These are phyloP conservation scores for Argya squamiceps DNA, from an alignment of 2,797 vertebrate species.

Conservation along the genomic window DNA sequence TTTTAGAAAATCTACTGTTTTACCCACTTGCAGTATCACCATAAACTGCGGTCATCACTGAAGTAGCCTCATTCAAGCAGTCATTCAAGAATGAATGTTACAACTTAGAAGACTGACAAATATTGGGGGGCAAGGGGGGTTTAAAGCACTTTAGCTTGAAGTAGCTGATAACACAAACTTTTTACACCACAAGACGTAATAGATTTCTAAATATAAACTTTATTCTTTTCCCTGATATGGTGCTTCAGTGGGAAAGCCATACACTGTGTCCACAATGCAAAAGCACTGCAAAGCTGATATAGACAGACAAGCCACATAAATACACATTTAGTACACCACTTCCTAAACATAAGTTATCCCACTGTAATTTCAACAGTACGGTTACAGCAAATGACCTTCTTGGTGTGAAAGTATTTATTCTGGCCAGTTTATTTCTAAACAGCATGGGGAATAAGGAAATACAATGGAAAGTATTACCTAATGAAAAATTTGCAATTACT, in stretches of 20 bases:
- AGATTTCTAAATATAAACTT: background rate
- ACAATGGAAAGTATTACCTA: background rate
- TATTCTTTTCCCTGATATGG: background rate
- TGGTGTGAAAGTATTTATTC: background rate
- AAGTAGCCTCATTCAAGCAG: background rate
- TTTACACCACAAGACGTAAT: background rate
- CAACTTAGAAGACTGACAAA: background rate
- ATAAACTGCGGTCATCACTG: background rate
- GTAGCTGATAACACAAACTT: background rate
- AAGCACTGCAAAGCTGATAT: background rate
- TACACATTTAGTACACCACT: background rate
- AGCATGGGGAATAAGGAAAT: background rate
- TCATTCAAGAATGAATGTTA: background rate
- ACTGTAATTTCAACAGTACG: background rate
- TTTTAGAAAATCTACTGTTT: background rate
- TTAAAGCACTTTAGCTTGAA: background rate
- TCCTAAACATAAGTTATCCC: background rate
- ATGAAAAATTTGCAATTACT: background rate
- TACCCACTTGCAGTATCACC: background rate
- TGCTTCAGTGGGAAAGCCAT: background rate
- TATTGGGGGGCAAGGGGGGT: rapidly evolving
- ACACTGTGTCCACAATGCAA: background rate
- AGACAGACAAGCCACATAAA: background rate
- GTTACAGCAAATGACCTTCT: background rate
- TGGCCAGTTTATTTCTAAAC: background rate